Evolutionary conservation across 2,113 vertebrate genomes (phyloP).

Genomic region (Tricholaema leucomelas): DNA sequence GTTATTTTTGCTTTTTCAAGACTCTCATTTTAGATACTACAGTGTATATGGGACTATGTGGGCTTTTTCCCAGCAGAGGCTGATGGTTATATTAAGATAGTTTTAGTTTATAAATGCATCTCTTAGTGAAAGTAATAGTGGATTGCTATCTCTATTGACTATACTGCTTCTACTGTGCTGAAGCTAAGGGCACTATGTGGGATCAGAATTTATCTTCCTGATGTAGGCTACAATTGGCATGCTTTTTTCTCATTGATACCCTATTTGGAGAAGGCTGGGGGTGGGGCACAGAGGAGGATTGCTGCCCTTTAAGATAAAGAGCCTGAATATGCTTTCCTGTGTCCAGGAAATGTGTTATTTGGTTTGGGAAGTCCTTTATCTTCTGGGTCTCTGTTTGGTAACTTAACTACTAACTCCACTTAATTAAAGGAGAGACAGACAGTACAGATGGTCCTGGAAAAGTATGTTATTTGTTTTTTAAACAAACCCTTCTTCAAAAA

Average conservation of each 20-base stretch:
- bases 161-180: background rate
- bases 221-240: background rate
- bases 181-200: background rate
- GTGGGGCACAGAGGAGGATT: background rate
- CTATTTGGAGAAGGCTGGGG: background rate
- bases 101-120: slow-evolving; percentile 17
- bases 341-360: background rate
- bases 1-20: slow-evolving; percentile 45
- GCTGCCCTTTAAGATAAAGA: background rate
- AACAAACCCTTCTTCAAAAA: background rate
- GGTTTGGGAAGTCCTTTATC: background rate
- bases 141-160: background rate
- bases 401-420: background rate
- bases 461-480: background rate
- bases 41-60: background rate
- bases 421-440: background rate
- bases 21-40: slow-evolving; percentile 32
- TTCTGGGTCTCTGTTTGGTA: background rate
- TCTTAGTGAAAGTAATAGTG: background rate
- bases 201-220: background rate
- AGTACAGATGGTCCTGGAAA: background rate
- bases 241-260: background rate
- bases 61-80: background rate
- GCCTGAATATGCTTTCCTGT: background rate
- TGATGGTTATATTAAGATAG: background rate